Evolutionary conservation across 1,140 invertebrate species (phyloP), one percentile per base, ranked within the genome.

Genomic region (Magallana ariakensis): DNA sequence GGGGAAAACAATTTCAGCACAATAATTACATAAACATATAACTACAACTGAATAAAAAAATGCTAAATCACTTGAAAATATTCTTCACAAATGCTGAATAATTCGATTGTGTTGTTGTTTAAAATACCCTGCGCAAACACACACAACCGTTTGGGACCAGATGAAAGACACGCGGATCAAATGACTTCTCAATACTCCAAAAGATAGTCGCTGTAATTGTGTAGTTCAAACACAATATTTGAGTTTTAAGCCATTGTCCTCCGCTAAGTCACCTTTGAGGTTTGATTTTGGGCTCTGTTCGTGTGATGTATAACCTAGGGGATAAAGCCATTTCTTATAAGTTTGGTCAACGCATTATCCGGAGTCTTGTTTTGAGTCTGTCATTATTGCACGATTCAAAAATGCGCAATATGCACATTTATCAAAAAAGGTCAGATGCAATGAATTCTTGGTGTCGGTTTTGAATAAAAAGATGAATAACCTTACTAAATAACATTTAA

Each of bases 171-270:
- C n/a, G 15, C 22, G 66, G 66, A 75, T 75, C 66, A 75, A 75
- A 75, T 75, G 66, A 75, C 66, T 26, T 11, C 66, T 26, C 66
- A 26, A 26, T 75, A 9, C 66, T 22, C 66, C 33, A 10, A 75
- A 33, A 75, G 19, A 75, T 75, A 75, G 22, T 22, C 66, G 10
- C 33, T 26, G 66, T 75, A 26, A 26, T 75, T 75, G 22, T 75
- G 22, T 75, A 10, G 66, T 26, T 75, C 66, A 75, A 75, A 75
- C 66, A 75, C 66, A 26, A 75, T 22, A 75, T 75, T 75, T 75
- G 1, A 13, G 33, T 16, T 26, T 75, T 75, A 75, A 75, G 22
- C 66, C 33, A 26, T 75, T 75, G 66, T 75, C 66, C 66, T 19
- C 22, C 22, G 58, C 8, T 62, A 62, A 75, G 66, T 75, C 33